A percentile compares a stretch with the other conserved stretches of the same genome.
phyloP scores from a whole-genome alignment of 2,113 vertebrate genomes.

The Rhinolophus ferrumequinum region DNA sequence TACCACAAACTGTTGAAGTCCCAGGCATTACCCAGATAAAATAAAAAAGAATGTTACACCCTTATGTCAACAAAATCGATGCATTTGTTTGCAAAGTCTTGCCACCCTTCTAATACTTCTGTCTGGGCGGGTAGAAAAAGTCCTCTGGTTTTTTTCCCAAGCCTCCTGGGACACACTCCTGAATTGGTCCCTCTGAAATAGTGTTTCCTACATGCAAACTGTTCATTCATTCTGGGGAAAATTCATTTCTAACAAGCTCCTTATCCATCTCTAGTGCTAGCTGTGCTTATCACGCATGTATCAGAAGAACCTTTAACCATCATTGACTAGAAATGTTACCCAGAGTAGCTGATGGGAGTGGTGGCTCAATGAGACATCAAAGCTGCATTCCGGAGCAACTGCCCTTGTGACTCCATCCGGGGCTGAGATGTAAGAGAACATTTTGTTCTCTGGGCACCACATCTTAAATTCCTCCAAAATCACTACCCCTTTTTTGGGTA shows the following conservation, averaged over 20 bases:
- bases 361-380: not conserved
- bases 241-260: not conserved
- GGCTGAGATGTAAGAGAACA: not conserved
- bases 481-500: not conserved
- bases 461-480: not conserved
- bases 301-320: not conserved
- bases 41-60: not conserved
- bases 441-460: not conserved
- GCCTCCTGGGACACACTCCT: not conserved
- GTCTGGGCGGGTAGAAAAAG: not conserved
- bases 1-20: not conserved
- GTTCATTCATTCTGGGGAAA: not conserved
- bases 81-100: not conserved
- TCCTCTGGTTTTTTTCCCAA: not conserved
- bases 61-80: not conserved
- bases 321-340: not conserved
- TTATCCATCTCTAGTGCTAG: not conserved
- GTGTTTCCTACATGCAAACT: not conserved
- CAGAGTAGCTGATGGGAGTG: not conserved
- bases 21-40: not conserved
- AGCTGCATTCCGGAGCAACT: not conserved
- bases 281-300: not conserved
- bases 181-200: not conserved
- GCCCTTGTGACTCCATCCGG: not conserved
- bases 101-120: not conserved